Evolutionary conservation across 2,888 invertebrate genomes (phyloP).

Genomic region (Heterodera filipjevi): DNA sequence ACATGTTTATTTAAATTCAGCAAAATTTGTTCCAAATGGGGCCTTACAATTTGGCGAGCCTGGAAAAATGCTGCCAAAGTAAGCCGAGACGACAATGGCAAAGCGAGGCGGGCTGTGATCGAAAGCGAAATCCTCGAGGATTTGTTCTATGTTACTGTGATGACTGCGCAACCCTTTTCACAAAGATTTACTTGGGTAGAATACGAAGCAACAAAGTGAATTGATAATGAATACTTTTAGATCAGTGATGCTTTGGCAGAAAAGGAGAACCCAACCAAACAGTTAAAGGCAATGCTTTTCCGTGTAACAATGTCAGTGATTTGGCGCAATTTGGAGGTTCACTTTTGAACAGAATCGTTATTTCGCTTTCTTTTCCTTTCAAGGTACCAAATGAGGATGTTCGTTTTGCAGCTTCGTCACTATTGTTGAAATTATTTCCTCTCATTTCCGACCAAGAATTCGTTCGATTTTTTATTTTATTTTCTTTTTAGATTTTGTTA

Average conservation of each 20-base stretch:
- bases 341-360: neutral
- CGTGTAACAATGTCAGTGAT: conserved; percentile 34
- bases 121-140: conserved; percentile 32
- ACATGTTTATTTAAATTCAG: neutral
- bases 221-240: conserved; percentile 11
- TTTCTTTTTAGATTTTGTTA: neutral
- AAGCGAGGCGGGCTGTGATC: conserved; percentile 18
- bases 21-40: conserved; percentile 23
- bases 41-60: conserved; percentile 28
- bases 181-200: conserved; percentile 31
- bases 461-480: conserved; percentile 24
- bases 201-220: neutral
- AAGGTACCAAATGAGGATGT: conserved; percentile 38
- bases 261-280: conserved; percentile 31
- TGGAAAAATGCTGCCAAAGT: conserved; percentile 33
- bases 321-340: conserved; percentile 34
- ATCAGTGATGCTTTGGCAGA: conserved; percentile 30
- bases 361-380: neutral
- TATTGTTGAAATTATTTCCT: conserved; percentile 35
- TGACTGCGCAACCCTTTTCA: conserved; percentile 20
- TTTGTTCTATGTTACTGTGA: conserved; percentile 28
- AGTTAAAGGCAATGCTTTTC: conserved; percentile 33
- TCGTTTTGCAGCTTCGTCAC: conserved; percentile 28
- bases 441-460: conserved; percentile 33
- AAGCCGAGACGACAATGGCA: conserved; percentile 12